phyloP scores from a whole-genome alignment of 1,140 invertebrate species.

The Brachystomella parvula region DNA sequence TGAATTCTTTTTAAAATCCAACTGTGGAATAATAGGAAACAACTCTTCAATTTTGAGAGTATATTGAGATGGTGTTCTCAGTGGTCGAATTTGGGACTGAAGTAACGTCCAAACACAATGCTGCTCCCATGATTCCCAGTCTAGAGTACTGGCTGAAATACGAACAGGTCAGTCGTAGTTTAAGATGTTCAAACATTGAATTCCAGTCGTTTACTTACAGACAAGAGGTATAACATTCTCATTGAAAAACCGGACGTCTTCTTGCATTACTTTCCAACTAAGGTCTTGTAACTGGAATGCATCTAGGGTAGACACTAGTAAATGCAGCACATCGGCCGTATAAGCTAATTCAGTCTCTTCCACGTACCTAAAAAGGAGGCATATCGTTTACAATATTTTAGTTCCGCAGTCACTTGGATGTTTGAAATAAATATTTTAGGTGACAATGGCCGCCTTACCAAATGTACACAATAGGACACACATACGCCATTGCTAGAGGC shows the following conservation, averaged over 20 bases:
- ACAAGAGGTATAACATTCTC: conserved; percentile 47
- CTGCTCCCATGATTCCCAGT: conserved; percentile 95
- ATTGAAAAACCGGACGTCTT: conserved; percentile 55
- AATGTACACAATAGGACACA: conserved; percentile 83
- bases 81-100: conserved; percentile 77
- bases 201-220: conserved; percentile 43
- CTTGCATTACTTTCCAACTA: conserved; percentile 81
- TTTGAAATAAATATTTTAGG: too few relatives aligned
- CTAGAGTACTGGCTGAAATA: conserved; percentile 69
- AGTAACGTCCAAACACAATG: conserved; percentile 93
- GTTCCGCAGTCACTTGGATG: neutral
- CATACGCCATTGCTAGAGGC: conserved; percentile 73
- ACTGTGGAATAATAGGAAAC: conserved; percentile 76
- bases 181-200: neutral
- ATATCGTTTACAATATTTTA: neutral
- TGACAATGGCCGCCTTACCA: conserved; percentile 56
- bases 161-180: neutral
- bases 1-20: conserved; percentile 77
- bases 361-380: neutral
- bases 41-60: conserved; percentile 71
- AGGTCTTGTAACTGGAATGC: conserved; percentile 78
- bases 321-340: conserved; percentile 66
- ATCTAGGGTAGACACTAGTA: conserved; percentile 81
- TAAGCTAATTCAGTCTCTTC: conserved; percentile 69
- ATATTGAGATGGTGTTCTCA: neutral